Evolutionary conservation across 2,113 vertebrate genomes (phyloP).

Genomic region (Neolamprologus caudopunctatus): DNA sequence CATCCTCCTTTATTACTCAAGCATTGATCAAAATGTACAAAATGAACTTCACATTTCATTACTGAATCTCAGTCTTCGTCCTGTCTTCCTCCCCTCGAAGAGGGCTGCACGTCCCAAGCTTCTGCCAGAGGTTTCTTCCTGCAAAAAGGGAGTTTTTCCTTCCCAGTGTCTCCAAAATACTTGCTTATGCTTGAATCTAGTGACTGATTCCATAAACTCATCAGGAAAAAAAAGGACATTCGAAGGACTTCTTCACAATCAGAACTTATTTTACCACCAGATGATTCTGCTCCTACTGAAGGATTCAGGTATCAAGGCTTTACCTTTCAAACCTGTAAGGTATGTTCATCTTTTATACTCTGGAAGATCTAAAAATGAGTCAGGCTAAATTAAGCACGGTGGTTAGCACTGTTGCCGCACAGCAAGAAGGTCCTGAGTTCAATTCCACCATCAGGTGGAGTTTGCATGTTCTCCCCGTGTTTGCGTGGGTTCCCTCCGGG

Average conservation of each 20-base stretch:
- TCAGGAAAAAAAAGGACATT: background rate
- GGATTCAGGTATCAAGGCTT: background rate
- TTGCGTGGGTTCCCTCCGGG: accelerated
- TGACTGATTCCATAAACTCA: background rate
- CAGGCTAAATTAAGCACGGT: too few species aligned
- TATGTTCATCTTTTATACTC: background rate
- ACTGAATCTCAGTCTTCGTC: accelerated
- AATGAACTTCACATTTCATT: background rate
- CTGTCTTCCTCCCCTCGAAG: background rate
- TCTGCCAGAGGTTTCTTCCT: background rate
- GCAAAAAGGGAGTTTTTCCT: background rate
- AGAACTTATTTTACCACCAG: background rate
- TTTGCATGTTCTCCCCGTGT: too few species aligned
- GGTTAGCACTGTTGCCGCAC: accelerated
- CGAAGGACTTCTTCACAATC: background rate
- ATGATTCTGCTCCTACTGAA: background rate
- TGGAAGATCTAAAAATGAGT: background rate
- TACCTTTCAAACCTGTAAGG: background rate
- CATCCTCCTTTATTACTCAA: accelerated
- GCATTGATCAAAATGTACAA: accelerated
- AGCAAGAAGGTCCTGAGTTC: too few species aligned
- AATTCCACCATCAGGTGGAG: too few species aligned
- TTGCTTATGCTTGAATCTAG: background rate
- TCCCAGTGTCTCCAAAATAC: accelerated
- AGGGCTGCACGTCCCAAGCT: accelerated